phyloP scores from a whole-genome alignment of 1,140 invertebrate species.

The Bombus consobrinus region DNA sequence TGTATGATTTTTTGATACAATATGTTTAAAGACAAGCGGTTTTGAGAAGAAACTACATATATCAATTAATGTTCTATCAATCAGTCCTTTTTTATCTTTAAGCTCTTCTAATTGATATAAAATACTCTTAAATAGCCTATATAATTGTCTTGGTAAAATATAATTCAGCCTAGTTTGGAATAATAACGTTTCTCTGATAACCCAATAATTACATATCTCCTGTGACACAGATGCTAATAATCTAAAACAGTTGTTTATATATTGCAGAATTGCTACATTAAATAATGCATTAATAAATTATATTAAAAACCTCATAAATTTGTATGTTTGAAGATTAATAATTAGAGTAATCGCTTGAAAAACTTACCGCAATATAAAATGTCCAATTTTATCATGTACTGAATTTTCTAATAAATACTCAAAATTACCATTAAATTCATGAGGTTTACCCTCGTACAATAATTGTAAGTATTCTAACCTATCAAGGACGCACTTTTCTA shows the following conservation, averaged over 20 bases:
- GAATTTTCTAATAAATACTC: conserved; percentile 85
- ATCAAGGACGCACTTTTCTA: conserved; percentile 76
- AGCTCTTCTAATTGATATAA: conserved; percentile 61
- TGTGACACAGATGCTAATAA: conserved; percentile 71
- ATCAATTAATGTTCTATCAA: conserved; percentile 64
- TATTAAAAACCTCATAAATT: neutral
- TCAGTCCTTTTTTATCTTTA: conserved; percentile 47
- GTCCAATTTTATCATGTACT: conserved; percentile 83
- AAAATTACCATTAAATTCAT: conserved; percentile 76
- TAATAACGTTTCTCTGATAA: conserved; percentile 73
- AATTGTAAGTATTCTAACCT: conserved; percentile 77
- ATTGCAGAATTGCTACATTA: neutral
- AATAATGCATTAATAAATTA: neutral
- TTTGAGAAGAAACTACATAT: conserved; percentile 69
- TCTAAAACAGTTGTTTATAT: conserved; percentile 63
- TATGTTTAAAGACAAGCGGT: conserved; percentile 72
- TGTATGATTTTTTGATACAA: conserved; percentile 66
- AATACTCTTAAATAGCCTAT: conserved; percentile 75
- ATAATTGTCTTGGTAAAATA: conserved; percentile 70
- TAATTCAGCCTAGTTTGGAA: conserved; percentile 74
- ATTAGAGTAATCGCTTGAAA: conserved; percentile 55
- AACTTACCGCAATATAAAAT: conserved; percentile 84
- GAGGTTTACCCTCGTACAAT: conserved; percentile 62
- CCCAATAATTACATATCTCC: conserved; percentile 74
- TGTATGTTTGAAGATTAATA: conserved; percentile 59